phyloP scores from a whole-genome alignment of 2,113 vertebrate species.

The Grantiella picta region DNA sequence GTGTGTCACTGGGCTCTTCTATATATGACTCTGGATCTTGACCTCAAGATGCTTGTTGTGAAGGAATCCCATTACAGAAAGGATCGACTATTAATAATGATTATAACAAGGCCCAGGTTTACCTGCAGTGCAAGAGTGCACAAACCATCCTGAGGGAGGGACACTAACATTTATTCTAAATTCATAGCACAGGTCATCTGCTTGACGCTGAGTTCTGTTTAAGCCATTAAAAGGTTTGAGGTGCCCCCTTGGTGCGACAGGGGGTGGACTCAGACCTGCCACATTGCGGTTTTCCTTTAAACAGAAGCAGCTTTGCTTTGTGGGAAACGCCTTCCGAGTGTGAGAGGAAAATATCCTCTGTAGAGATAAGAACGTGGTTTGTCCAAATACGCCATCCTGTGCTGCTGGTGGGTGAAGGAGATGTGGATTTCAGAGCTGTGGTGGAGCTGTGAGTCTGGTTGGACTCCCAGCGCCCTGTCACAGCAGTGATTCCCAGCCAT shows the following conservation, averaged over 20 bases:
- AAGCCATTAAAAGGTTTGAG: neutral
- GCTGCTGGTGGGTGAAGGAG: neutral
- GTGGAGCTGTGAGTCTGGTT: neutral
- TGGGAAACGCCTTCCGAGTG: neutral
- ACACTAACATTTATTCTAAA: neutral
- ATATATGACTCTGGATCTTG: neutral
- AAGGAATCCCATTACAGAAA: neutral
- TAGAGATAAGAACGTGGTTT: neutral
- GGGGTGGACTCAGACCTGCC: neutral
- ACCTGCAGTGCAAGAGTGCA: neutral
- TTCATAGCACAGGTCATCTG: rapidly evolving
- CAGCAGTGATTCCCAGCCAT: neutral
- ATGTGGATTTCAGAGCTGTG: neutral
- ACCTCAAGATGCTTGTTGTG: rapidly evolving
- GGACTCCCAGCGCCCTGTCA: rapidly evolving
- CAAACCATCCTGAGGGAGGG: neutral
- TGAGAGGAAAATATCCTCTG: neutral
- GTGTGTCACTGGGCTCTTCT: neutral
- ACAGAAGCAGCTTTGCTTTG: neutral
- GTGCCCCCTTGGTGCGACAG: neutral
- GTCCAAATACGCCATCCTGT: neutral
- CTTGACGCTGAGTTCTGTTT: neutral
- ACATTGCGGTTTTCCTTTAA: neutral
- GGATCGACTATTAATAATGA: neutral
- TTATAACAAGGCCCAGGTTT: neutral